Evolutionary conservation across 64 coral and sea anemone species (phyloP).

Genomic region (Stichodactyla helianthus): DNA sequence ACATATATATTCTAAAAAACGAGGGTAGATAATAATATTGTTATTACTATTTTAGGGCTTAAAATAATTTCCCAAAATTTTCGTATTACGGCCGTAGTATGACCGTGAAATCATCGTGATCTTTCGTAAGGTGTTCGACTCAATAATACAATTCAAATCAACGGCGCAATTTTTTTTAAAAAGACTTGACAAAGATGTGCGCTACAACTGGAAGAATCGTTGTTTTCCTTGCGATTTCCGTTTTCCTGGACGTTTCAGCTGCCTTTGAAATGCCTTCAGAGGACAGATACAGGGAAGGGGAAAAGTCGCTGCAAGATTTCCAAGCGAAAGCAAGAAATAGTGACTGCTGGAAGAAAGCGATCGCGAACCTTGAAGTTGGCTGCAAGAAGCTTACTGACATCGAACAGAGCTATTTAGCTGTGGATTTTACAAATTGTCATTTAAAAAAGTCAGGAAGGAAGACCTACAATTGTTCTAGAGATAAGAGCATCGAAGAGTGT

Average conservation of each 20-base stretch:
- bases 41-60: neutral
- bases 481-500: constrained; percentile 72
- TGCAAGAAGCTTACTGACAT: constrained; percentile 85
- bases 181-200: neutral
- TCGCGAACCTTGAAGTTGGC: constrained; percentile 55
- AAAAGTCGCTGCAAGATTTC: constrained; percentile 54
- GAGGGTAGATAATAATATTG: neutral
- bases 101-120: neutral
- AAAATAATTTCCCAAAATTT: neutral
- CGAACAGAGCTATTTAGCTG: constrained; percentile 94
- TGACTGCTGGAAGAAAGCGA: constrained; percentile 84
- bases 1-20: neutral
- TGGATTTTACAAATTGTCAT: constrained; percentile 94
- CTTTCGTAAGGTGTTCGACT: neutral
- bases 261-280: constrained; percentile 65
- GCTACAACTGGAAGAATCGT: neutral
- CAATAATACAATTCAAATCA: neutral
- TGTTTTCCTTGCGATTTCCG: neutral
- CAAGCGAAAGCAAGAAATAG: constrained; percentile 56
- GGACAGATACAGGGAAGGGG: constrained; percentile 59
- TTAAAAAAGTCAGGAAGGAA: constrained; percentile 88
- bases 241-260: neutral
- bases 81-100: neutral
- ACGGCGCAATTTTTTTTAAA: constrained; percentile 7
- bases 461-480: constrained; percentile 67